A percentile compares a stretch with the other conserved stretches of the same genome.
These are phyloP conservation scores for Megalurothrips usitatus DNA, from an alignment of 2,888 invertebrate genomes.

Conservation along the genomic window DNA sequence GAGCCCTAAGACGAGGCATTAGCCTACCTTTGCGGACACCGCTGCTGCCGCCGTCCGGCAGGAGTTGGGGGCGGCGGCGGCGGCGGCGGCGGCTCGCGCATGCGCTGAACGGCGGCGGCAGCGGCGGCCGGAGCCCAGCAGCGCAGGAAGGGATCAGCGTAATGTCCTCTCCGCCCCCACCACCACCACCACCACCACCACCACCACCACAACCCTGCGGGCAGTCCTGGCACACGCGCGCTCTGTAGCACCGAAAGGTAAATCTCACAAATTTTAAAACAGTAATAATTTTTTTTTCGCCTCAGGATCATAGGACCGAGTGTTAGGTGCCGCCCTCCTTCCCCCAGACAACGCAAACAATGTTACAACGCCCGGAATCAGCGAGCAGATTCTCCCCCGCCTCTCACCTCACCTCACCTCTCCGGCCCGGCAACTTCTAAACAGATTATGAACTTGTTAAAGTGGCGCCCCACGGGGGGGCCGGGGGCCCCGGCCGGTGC, in stretches of 20 bases:
- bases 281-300: too few relatives aligned
- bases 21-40: background rate
- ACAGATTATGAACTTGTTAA: conserved; percentile 27
- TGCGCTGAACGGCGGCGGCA: too few relatives aligned
- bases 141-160: background rate
- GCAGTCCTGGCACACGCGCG: too few relatives aligned
- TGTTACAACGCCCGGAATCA: background rate
- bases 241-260: too few relatives aligned
- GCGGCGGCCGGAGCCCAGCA: too few relatives aligned
- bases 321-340: background rate
- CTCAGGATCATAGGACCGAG: too few relatives aligned
- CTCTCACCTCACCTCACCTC: background rate
- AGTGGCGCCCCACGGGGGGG: background rate
- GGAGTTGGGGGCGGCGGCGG: too few relatives aligned
- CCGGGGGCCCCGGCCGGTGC: background rate
- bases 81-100: too few relatives aligned
- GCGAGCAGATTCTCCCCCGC: conserved; percentile 1
- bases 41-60: too few relatives aligned
- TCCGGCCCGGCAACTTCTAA: conserved; percentile 16
- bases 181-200: background rate
- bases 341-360: background rate
- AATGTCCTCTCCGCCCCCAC: background rate
- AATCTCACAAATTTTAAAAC: too few relatives aligned
- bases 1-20: background rate
- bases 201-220: background rate